A percentile compares a stretch with the other conserved stretches of the same genome.
phyloP scores from a whole-genome alignment of 2,888 invertebrate genomes.

The Acleris laterana region DNA sequence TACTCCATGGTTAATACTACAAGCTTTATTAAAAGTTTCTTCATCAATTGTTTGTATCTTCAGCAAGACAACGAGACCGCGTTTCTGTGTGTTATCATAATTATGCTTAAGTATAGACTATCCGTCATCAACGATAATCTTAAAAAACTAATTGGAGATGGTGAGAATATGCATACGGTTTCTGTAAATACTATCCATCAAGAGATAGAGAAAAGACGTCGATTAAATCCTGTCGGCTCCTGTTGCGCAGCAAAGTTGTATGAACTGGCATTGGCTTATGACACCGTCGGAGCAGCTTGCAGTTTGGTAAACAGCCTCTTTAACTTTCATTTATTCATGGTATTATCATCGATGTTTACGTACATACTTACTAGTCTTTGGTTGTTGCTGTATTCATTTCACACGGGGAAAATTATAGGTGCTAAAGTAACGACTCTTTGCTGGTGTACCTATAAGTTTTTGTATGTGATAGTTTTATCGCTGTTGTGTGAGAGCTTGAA shows the following conservation, averaged over 20 bases:
- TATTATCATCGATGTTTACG: conserved; percentile 19
- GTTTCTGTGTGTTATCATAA: too few species aligned
- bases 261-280: conserved; percentile 32
- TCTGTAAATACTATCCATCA: conserved; percentile 2
- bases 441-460: conserved; percentile 24
- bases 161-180: too few species aligned
- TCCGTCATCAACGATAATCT: too few species aligned
- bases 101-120: too few species aligned
- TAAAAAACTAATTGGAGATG: too few species aligned
- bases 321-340: conserved; percentile 37
- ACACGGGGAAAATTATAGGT: background rate
- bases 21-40: too few species aligned
- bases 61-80: too few species aligned
- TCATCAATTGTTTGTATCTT: too few species aligned
- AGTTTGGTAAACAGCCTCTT: conserved; percentile 31
- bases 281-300: conserved; percentile 28
- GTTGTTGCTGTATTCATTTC: conserved; percentile 31
- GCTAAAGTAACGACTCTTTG: conserved; percentile 12
- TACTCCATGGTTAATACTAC: too few species aligned
- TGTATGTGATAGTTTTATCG: conserved; percentile 22
- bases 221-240: too few species aligned
- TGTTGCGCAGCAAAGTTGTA: background rate
- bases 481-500: conserved; percentile 26
- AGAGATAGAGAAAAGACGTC: background rate
- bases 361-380: conserved; percentile 35